Evolutionary conservation across 2,113 vertebrate species (phyloP), one percentile per base, ranked within the genome.

Genomic region (Cepphus grylle): DNA sequence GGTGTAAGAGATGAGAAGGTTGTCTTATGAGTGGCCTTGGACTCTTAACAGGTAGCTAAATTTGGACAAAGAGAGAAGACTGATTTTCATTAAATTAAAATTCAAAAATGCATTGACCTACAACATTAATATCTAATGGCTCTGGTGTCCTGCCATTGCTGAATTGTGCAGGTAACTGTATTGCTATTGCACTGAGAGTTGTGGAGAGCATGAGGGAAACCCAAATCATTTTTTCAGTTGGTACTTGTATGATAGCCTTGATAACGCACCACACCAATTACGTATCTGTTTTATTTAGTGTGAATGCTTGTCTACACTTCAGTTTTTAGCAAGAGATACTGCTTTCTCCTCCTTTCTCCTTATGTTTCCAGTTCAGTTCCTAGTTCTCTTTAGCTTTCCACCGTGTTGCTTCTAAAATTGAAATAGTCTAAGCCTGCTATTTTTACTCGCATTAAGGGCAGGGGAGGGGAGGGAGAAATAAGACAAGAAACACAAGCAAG

Each of bases 41-140:
- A 34, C 32, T 72, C 50, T 77, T 78, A 58, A 18, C 19, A 71
- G 29, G 23, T 25, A 27, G 23, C 71, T 93, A 47, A 53, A 36
- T 83, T 62, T 71, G 38, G 18, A 58, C 22, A 71, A 86, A 66
- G 40, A 56, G 36, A 76, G 40, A 84, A 49, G 66, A 58, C 18
- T 86, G 10, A 23, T 90, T 88, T 94, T 90, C 49, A 66, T 81
- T 77, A 69, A 69, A 69, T 88, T 82, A 72, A 95, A 94, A 70
- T 62, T 86, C 1, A 62, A 81, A 94, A 73, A 20, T 94, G n/a
- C 27, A 7, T 42, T 88, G 67, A 83, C 67, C 32, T 73, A 15
- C 36, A 73, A 4, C 42, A 58, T 66, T 32, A 83, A 59, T 86
- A 38, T 29, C 30, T 85, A 27, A 58, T 86, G 30, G 20, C 45